phyloP scores from a whole-genome alignment of 2,113 vertebrate genomes.

The Neotragus moschatus region DNA sequence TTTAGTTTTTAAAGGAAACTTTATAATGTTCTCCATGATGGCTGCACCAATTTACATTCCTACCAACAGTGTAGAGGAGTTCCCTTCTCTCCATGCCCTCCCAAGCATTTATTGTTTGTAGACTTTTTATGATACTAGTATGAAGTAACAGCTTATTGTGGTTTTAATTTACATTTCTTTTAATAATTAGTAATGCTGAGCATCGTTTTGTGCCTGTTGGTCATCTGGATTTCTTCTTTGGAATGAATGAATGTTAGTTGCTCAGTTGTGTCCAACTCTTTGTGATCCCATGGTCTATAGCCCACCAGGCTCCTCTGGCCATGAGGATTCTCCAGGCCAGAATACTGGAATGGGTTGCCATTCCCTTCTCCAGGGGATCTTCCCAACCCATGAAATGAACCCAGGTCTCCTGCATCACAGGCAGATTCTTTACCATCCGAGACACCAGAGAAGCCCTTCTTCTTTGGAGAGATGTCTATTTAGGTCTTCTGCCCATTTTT shows the following conservation, averaged over 20 bases:
- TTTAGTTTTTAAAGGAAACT: not conserved
- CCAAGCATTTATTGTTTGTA: not conserved
- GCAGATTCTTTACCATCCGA: not conserved
- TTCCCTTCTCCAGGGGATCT: not conserved
- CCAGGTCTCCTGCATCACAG: not conserved
- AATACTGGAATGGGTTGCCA: not conserved
- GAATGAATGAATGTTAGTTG: not conserved
- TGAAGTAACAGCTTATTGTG: not conserved
- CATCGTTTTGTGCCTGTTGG: not conserved
- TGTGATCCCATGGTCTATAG: not conserved
- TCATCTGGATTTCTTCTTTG: not conserved
- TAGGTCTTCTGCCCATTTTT: not conserved
- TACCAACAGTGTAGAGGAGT: not conserved
- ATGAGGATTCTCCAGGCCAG: not conserved
- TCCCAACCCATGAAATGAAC: not conserved
- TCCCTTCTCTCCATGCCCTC: not conserved
- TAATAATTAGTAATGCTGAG: not conserved
- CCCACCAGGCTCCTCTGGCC: not conserved
- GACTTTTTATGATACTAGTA: not conserved
- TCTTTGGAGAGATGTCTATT: not conserved
- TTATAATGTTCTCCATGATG: not conserved
- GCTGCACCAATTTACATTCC: not conserved
- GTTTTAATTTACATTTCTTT: not conserved
- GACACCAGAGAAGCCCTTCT: not conserved
- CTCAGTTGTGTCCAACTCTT: not conserved